Base-by-base conservation (phyloP, 2,797 vertebrate genomes). In the Sciaenops ocellatus region DNA sequence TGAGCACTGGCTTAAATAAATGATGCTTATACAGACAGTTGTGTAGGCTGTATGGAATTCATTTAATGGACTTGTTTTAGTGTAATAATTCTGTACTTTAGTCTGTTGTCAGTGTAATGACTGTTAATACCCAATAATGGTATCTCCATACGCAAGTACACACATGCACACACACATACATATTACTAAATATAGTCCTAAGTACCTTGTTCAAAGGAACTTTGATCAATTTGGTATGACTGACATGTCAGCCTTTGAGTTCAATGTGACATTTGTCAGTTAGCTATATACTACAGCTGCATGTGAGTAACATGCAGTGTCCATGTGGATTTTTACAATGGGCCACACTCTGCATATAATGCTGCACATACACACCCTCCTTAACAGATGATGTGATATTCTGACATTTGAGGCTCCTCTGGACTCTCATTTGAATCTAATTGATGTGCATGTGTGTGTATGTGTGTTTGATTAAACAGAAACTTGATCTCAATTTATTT, bases 391-490 rank as follows among this genome's bases (percentile, higher is more conserved):
- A 63, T 74, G 20, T 54, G 61, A 64, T 64, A 20, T 55, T 42
- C 61, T 75, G 38, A 52, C 13, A 57, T 73, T 44, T 77, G 34
- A 44, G 22, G 56, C 16, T 41, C 42, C 22, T 4, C 3, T 62
- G 12, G 57, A 73, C 47, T 73, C 46, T 65, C 54, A 73, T 73
- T 82, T 65, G 38, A 64, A 56, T 57, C 20, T 15, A 64, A 80
- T 59, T 52, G 9, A 13, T 28, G n/a, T 47, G 3, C 15, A 9
- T 18, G 28, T 24, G 55, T 57, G 51, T 50, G 62, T 48, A n/a
- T 54, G 3, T 28, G 20, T 24, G 68, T 57, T 51, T 50, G 62
- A 59, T 41, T 38, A 41, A 59, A 62, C 2, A 24, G 59, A 55
- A 48, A 68, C 50, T 41, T 24, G 17, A 66, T 50, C 54, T 50